These are phyloP conservation scores for Zoroaster sp. DNA, from an alignment of 53 echinoderm and acorn worm species.

Conservation along the genomic window DNA sequence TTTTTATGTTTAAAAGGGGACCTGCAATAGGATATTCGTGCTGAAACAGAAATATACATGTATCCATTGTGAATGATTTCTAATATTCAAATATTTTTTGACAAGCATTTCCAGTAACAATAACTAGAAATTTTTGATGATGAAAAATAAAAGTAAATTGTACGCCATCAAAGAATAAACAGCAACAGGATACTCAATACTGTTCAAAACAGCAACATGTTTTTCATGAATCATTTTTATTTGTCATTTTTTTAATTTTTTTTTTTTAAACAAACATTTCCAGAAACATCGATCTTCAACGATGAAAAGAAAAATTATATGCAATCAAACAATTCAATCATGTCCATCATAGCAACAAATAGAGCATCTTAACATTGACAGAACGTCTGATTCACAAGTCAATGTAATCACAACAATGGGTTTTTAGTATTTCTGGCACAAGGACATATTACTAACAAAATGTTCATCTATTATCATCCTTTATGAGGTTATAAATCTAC, in stretches of 20 bases:
- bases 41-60: neutral
- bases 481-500: neutral
- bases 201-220: neutral
- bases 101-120: too few species aligned
- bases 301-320: too few species aligned
- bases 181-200: neutral
- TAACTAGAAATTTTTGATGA: neutral
- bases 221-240: neutral
- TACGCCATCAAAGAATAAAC: neutral
- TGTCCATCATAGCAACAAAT: too few species aligned
- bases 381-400: too few species aligned
- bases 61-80: neutral
- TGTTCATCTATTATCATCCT: neutral
- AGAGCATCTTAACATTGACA: too few species aligned
- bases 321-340: too few species aligned
- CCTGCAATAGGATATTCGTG: neutral
- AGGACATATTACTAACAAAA: neutral
- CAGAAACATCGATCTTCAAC: too few species aligned
- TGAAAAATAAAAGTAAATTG: neutral
- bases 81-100: neutral
- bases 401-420: neutral
- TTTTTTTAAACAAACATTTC: too few species aligned
- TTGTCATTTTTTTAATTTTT: too few species aligned
- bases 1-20: too few species aligned
- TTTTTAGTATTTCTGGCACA: neutral